Evolutionary conservation across 2,888 invertebrate species (phyloP).

Genomic region (Arge pagana): DNA sequence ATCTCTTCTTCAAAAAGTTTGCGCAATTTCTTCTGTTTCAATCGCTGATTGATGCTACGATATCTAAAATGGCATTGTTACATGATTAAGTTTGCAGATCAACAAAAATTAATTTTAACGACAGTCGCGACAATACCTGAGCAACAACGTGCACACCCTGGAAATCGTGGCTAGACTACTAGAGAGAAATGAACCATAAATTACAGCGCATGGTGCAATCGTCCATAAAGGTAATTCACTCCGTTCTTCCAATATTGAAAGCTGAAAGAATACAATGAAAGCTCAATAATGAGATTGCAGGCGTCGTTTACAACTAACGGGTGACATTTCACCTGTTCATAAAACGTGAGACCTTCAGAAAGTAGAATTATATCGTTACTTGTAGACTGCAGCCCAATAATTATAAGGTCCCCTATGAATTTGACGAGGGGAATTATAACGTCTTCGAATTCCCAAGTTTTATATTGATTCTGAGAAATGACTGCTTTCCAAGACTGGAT

Average conservation of each 20-base stretch:
- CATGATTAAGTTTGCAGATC: too few species aligned
- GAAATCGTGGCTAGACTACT: slow-evolving; percentile 43
- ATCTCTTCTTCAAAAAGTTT: slow-evolving; percentile 26
- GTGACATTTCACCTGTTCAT: slow-evolving; percentile 50
- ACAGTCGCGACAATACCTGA: slow-evolving; percentile 32
- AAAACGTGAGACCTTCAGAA: slow-evolving; percentile 45
- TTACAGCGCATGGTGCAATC: slow-evolving; percentile 45
- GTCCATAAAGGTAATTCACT: slow-evolving; percentile 39
- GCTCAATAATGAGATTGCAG: background rate
- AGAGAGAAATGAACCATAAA: slow-evolving; percentile 47
- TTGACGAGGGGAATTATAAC: slow-evolving; percentile 35
- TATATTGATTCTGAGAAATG: too few species aligned
- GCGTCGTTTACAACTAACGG: too few species aligned
- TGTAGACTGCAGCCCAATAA: slow-evolving; percentile 44
- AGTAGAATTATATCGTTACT: slow-evolving; percentile 37
- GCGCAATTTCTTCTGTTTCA: slow-evolving; percentile 26
- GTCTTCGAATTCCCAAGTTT: slow-evolving; percentile 37
- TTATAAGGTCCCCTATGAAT: slow-evolving; percentile 38
- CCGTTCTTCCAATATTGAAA: slow-evolving; percentile 34
- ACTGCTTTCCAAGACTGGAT: slow-evolving; percentile 31
- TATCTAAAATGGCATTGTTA: too few species aligned
- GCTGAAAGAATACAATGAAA: slow-evolving; percentile 26
- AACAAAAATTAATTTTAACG: background rate
- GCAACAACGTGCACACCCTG: slow-evolving; percentile 45
- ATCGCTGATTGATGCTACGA: slow-evolving; percentile 31